Evolutionary conservation across 2,888 invertebrate species (phyloP).

Genomic region (Idaea dimidiata): DNA sequence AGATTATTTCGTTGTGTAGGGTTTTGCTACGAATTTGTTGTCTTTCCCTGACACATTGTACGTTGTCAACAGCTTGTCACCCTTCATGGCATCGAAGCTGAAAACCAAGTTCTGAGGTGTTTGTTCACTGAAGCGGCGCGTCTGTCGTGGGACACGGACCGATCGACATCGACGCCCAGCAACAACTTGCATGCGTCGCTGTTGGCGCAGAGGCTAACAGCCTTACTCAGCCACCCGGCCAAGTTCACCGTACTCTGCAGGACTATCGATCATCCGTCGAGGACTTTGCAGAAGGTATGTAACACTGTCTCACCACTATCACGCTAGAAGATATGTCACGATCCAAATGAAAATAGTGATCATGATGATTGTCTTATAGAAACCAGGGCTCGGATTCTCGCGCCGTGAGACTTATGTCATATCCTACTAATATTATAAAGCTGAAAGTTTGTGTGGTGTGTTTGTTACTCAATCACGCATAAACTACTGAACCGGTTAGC

Average conservation of each 20-base stretch:
- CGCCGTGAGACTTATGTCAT: too few species aligned
- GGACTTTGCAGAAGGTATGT: constrained; percentile 82
- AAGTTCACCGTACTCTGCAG: constrained; percentile 93
- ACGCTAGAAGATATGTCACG: background rate
- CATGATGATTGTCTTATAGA: too few species aligned
- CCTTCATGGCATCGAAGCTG: constrained; percentile 97
- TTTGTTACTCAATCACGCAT: too few species aligned
- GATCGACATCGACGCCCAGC: constrained; percentile 85
- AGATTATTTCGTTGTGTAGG: too few species aligned
- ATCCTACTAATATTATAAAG: too few species aligned
- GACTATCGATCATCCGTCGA: constrained; percentile 90
- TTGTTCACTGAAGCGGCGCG: constrained; percentile 90
- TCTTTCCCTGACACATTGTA: too few species aligned
- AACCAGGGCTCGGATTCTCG: too few species aligned
- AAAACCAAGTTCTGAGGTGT: constrained; percentile 97
- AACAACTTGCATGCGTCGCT: constrained; percentile 87
- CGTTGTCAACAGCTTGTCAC: constrained; percentile 85
- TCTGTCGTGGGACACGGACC: constrained; percentile 85
- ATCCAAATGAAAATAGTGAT: too few species aligned
- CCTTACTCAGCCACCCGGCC: constrained; percentile 91
- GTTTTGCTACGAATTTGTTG: too few species aligned
- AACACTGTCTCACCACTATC: constrained; percentile 74
- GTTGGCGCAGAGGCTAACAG: constrained; percentile 79
- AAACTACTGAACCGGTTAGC: too few species aligned
- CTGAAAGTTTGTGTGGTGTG: too few species aligned